These are phyloP conservation scores for Diplosoma virens DNA, from an alignment of 23 tunicate species.

Conservation along the genomic window DNA sequence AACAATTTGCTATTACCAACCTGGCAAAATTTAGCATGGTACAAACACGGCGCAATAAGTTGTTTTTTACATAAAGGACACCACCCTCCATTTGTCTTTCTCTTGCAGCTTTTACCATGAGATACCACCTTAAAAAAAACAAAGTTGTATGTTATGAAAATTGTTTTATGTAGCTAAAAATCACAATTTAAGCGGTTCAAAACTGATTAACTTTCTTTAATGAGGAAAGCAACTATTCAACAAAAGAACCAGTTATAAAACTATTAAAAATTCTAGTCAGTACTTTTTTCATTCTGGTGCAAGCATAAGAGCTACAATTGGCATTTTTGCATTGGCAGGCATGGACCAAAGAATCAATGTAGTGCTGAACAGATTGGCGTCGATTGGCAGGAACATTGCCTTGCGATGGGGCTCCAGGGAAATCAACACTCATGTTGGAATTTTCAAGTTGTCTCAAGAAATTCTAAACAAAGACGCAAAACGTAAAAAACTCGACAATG, in stretches of 20 bases:
- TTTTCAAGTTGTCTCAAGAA: too few species aligned
- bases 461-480: too few species aligned
- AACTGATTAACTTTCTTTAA: neutral
- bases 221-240: neutral
- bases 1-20: too few species aligned
- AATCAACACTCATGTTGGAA: slow-evolving; percentile 64
- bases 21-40: slow-evolving; percentile 94
- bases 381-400: slow-evolving; percentile 18
- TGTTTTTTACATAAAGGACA: slow-evolving; percentile 76
- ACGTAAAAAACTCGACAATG: too few species aligned
- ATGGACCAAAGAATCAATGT: slow-evolving; percentile 76
- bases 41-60: slow-evolving; percentile 82
- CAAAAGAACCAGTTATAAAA: neutral
- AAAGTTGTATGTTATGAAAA: too few species aligned
- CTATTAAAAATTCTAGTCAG: too few species aligned
- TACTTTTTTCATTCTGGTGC: slow-evolving; percentile 89
- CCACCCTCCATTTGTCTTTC: slow-evolving; percentile 60
- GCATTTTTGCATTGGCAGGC: slow-evolving; percentile 96
- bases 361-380: slow-evolving; percentile 52
- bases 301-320: slow-evolving; percentile 72
- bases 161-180: neutral
- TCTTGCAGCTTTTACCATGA: slow-evolving; percentile 72
- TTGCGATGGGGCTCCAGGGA: slow-evolving; percentile 40
- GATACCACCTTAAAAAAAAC: slow-evolving; percentile 52
- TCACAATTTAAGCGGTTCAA: neutral